Evolutionary conservation across 2,888 invertebrate genomes (phyloP).

Genomic region (Dryococelus australis): DNA sequence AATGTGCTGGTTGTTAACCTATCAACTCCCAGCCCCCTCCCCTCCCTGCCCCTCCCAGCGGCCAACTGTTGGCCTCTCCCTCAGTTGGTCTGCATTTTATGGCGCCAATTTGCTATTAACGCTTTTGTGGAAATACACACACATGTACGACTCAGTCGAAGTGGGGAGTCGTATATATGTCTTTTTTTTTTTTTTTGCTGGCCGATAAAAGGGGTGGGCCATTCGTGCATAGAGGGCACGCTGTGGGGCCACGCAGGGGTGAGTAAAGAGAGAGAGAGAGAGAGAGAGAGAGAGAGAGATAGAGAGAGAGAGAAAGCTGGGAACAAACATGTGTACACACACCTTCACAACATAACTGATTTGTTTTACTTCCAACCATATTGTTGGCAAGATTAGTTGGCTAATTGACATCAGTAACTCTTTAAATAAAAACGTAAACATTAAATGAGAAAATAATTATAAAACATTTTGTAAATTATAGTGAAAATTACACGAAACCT

Average conservation of each 20-base stretch:
- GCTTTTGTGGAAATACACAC: slow-evolving; percentile 50
- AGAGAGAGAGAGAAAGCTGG: background rate
- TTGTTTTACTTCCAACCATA: background rate
- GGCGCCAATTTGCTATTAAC: slow-evolving; percentile 54
- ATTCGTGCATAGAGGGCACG: background rate
- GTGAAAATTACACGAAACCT: no score
- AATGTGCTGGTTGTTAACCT: background rate
- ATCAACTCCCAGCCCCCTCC: background rate
- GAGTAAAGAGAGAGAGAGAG: background rate
- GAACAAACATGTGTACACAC: background rate
- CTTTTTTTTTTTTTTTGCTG: background rate
- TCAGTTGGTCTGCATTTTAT: slow-evolving; percentile 49
- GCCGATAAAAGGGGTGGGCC: background rate
- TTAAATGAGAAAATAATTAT: no score
- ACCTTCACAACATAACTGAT: background rate
- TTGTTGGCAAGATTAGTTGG: background rate
- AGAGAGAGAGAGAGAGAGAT: background rate
- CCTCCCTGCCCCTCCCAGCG: slow-evolving; percentile 28
- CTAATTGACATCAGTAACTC: background rate
- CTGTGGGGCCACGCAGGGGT: background rate
- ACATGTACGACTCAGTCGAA: background rate
- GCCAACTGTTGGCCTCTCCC: background rate
- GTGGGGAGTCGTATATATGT: slow-evolving; percentile 5
- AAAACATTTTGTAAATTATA: no score
- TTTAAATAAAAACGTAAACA: no score